These are phyloP conservation scores for Rhinophrynus dorsalis DNA, from an alignment of 2,797 vertebrate genomes.

Conservation along the genomic window DNA sequence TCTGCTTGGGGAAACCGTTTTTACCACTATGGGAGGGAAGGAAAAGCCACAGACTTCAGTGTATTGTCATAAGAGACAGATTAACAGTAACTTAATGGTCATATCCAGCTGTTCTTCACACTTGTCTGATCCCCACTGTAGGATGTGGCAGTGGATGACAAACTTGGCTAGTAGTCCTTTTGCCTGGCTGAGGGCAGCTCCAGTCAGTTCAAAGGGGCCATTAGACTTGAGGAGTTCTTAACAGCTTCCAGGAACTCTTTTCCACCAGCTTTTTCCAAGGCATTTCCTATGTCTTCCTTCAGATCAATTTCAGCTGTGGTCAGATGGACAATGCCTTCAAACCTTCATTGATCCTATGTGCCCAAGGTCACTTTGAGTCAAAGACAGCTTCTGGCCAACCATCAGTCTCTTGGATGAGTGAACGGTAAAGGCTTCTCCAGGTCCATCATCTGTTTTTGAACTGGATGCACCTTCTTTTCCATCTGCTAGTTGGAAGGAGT, in stretches of 20 bases:
- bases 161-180: constrained; percentile 92
- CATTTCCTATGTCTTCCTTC: too few species aligned
- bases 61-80: constrained; percentile 95
- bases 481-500: too few species aligned
- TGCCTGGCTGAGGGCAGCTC: constrained; percentile 92
- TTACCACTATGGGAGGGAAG: constrained; percentile 91
- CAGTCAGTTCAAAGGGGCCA: constrained; percentile 90
- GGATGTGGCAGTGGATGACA: constrained; percentile 97
- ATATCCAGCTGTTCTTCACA: constrained; percentile 97
- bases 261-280: constrained; percentile 93
- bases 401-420: too few species aligned
- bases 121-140: constrained; percentile 95
- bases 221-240: constrained; percentile 95
- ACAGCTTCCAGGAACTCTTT: constrained; percentile 92
- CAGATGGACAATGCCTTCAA: too few species aligned
- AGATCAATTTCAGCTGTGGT: too few species aligned
- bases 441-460: too few species aligned
- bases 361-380: too few species aligned
- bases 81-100: constrained; percentile 93
- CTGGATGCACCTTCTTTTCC: too few species aligned
- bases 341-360: too few species aligned
- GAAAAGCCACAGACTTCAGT: constrained; percentile 93
- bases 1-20: constrained; percentile 97
- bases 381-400: too few species aligned
- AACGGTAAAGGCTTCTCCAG: too few species aligned